Conservation (phyloP, 2,888 invertebrate species). For the Sinotaia quadrata region DNA sequence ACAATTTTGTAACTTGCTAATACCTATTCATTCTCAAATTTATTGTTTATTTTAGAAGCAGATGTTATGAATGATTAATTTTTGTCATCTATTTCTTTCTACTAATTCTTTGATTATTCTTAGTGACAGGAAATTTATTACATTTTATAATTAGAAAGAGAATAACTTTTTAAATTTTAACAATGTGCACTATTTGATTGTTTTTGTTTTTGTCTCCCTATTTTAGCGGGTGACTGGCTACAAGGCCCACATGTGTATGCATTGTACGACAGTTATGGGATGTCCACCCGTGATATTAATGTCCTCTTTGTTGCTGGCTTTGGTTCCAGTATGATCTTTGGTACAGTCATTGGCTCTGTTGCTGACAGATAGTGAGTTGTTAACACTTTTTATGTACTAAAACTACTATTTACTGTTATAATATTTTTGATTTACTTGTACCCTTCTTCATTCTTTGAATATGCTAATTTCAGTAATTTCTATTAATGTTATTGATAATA, state of each 20-base stretch:
- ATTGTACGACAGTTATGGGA: slow-evolving; percentile 74
- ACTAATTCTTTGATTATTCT: not conserved
- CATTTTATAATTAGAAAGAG: not conserved
- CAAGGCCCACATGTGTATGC: slow-evolving; percentile 76
- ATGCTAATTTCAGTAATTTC: too few relatives aligned
- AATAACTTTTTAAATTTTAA: not conserved
- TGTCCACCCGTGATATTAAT: slow-evolving; percentile 73
- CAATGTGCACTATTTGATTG: too few relatives aligned
- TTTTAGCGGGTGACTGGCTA: slow-evolving; percentile 75
- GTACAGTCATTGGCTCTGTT: slow-evolving; percentile 74
- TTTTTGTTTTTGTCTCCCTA: slow-evolving; percentile 1
- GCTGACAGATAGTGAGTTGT: slow-evolving; percentile 74
- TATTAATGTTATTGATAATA: too few relatives aligned
- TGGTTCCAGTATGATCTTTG: slow-evolving; percentile 74
- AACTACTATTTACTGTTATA: too few relatives aligned
- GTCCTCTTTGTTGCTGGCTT: slow-evolving; percentile 75
- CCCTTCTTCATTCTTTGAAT: too few relatives aligned
- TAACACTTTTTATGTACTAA: too few relatives aligned
- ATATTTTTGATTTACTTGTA: too few relatives aligned
- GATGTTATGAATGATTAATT: too few relatives aligned
- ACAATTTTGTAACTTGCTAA: too few relatives aligned
- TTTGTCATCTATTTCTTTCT: not conserved
- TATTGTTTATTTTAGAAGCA: too few relatives aligned
- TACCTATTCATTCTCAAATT: too few relatives aligned
- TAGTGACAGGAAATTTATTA: not conserved